Percentiles rank a stretch among this genome's conserved stretches.
Evolutionary conservation across 2,113 vertebrate species (phyloP).

Genomic region (Zosterops borbonicus): DNA sequence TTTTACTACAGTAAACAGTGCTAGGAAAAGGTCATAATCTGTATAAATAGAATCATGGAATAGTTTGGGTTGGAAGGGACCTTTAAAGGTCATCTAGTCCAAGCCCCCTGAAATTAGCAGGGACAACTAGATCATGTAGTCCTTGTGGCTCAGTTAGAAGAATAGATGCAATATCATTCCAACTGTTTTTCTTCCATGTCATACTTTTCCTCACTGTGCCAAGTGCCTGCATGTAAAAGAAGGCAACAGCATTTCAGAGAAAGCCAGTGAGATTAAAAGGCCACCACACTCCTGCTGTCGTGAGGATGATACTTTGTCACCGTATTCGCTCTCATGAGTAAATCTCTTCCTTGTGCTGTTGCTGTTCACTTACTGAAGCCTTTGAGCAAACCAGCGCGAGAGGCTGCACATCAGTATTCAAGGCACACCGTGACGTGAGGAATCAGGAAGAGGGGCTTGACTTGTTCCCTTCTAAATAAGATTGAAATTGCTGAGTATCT

Average conservation of each 20-base stretch:
- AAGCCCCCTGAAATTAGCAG: background rate
- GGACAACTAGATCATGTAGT: background rate
- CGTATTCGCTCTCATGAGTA: background rate
- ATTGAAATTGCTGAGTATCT: background rate
- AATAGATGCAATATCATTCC: background rate
- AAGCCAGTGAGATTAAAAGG: background rate
- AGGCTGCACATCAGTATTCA: slow-evolving; percentile 25
- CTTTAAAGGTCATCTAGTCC: background rate
- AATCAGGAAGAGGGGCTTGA: background rate
- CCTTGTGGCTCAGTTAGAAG: background rate
- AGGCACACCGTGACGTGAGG: background rate
- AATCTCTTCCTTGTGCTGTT: background rate
- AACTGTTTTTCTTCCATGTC: background rate
- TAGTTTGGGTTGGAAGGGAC: background rate
- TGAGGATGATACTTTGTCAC: background rate
- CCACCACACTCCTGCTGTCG: background rate
- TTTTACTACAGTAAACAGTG: background rate
- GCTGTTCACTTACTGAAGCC: background rate
- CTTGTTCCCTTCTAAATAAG: background rate
- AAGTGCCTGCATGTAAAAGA: slow-evolving; percentile 14
- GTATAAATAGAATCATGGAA: background rate
- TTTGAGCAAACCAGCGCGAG: background rate
- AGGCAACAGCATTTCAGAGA: background rate
- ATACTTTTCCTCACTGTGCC: background rate
- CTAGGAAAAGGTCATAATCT: slow-evolving; percentile 10